Evolutionary conservation across 2,113 vertebrate species (phyloP), one percentile per base, ranked within the genome.

Genomic region (Cynocephalus volans): DNA sequence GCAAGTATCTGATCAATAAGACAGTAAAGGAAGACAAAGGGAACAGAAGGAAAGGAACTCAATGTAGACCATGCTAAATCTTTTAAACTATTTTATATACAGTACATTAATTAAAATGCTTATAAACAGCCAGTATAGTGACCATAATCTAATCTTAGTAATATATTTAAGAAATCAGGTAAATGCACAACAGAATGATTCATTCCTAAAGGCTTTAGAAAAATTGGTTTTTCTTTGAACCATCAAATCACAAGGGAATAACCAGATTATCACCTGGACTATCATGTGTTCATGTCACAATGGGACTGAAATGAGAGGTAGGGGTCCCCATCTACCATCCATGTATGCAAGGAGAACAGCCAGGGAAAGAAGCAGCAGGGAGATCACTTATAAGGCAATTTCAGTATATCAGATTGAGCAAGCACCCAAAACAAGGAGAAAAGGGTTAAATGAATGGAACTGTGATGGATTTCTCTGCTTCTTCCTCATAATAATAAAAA

Each of bases 21-120:
- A 50, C 50, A 81, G 14, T 36, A 83, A 70, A 87, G 31, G 36
- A 86, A n/a, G 52, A 64, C 10, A 26, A 11, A 85, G 21, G 36
- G 33, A 82, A 93, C 11, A 60, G 64, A 67, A 86, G 26, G 52
- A 41, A 70, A 92, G 54, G 15, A 76, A 88, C 70, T 96, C 24
- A n/a, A 21, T 54, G 36, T 7, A 95, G 13, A 92, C 13, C 36
- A 41, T 62, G 45, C 31, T 60, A 76, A 90, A n/a, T 64, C 48
- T 72, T 81, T 45, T 75, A 41, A 41, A 41, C 41, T 41, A 33
- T 79, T 65, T 75, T 77, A 19, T 65, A 58, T 50, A 83, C 33
- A 33, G 28, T n/a, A 86, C 8, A 24, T 92, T 65, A 90, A 90
- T 64, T 88, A 77, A 90, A 93, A 95, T 72, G 62, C 70, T 86